A percentile compares a stretch with the other conserved stretches of the same genome.
Conservation (phyloP, 2,113 vertebrate genomes). For the Solea solea region DNA sequence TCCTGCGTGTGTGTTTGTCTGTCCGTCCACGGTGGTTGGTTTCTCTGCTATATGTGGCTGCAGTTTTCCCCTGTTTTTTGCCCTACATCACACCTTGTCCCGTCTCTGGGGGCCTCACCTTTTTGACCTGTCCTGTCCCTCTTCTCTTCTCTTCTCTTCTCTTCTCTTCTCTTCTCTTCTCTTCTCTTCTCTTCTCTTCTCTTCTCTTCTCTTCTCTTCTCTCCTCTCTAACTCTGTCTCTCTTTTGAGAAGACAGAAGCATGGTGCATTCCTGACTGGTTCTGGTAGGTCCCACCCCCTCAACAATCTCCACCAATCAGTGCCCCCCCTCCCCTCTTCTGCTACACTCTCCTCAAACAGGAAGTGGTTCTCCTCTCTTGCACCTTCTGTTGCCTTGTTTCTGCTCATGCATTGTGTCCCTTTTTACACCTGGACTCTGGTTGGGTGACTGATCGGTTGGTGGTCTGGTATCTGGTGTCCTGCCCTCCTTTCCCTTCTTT, state of each 20-base stretch:
- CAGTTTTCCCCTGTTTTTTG: conserved; percentile 68
- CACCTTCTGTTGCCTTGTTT: conserved; percentile 73
- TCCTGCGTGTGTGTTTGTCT: conserved; percentile 92
- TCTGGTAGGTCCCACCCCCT: conserved; percentile 64
- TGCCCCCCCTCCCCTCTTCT: conserved; percentile 39
- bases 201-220: conserved; percentile 40
- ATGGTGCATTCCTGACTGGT: conserved; percentile 85
- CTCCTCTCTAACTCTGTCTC: conserved; percentile 53
- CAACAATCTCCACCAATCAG: conserved; percentile 56
- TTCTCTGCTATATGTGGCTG: conserved; percentile 88
- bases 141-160: neutral
- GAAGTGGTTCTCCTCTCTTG: conserved; percentile 71
- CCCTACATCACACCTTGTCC: conserved; percentile 60
- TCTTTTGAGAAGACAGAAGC: conserved; percentile 76
- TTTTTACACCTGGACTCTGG: conserved; percentile 44
- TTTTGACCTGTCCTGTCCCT: conserved; percentile 53
- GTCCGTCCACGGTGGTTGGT: conserved; percentile 87
- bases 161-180: conserved; percentile 41
- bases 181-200: conserved; percentile 33
- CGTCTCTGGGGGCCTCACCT: conserved; percentile 44
- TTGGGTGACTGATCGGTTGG: conserved; percentile 63
- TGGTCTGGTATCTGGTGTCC: conserved; percentile 59
- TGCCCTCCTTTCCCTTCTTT: conserved; percentile 13
- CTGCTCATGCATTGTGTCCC: conserved; percentile 73
- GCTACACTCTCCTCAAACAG: conserved; percentile 63